phyloP scores from a whole-genome alignment of 2,888 invertebrate species.

The Conchocele bisecta region DNA sequence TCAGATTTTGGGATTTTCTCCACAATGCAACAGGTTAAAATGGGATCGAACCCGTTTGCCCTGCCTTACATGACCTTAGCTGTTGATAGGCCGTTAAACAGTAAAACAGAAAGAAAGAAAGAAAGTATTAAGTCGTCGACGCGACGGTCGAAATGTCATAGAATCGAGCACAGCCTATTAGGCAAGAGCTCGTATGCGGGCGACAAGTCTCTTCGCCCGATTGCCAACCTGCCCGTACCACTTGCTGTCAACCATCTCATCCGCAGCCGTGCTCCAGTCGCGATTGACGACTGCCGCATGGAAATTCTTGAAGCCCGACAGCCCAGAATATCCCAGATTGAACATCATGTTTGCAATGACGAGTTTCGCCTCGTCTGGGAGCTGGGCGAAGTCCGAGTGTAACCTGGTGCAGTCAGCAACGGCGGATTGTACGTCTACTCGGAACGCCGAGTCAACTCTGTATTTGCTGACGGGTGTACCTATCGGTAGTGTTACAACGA shows the following conservation, averaged over 20 bases:
- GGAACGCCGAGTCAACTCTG: slow-evolving; percentile 12
- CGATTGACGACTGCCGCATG: neutral
- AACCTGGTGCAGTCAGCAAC: neutral
- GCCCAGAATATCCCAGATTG: slow-evolving; percentile 8
- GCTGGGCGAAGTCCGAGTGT: neutral
- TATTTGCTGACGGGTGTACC: neutral
- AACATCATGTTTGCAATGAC: slow-evolving; percentile 30
- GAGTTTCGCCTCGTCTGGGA: slow-evolving; percentile 16
- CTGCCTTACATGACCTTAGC: too few species aligned
- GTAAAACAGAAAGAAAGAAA: too few species aligned
- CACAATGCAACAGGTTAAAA: too few species aligned
- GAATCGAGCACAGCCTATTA: too few species aligned
- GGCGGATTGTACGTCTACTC: neutral
- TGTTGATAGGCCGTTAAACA: too few species aligned
- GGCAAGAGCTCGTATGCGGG: too few species aligned
- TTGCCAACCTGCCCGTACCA: slow-evolving; percentile 27
- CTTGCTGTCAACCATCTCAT: slow-evolving; percentile 27
- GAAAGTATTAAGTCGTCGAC: too few species aligned
- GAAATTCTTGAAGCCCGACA: slow-evolving; percentile 14
- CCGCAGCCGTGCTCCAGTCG: slow-evolving; percentile 23
- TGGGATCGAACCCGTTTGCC: too few species aligned
- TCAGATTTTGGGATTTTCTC: too few species aligned
- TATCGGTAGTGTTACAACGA: too few species aligned
- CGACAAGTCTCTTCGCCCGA: slow-evolving; percentile 18
- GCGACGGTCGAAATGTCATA: too few species aligned